These are phyloP conservation scores for Toxotes lorentzi DNA, from an alignment of 2,797 vertebrate species.

Conservation along the genomic window DNA sequence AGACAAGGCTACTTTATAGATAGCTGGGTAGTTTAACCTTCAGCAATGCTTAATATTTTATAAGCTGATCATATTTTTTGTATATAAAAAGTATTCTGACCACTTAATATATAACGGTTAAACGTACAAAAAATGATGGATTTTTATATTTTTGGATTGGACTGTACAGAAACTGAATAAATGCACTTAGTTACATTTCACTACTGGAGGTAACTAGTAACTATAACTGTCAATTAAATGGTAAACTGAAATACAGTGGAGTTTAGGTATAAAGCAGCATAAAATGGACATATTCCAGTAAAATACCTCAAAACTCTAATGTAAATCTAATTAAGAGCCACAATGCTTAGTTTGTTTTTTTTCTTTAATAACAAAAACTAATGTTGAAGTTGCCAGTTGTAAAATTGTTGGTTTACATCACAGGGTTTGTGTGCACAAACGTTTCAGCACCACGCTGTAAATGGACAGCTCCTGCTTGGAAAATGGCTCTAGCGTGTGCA, in stretches of 20 bases:
- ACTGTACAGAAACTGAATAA: background rate
- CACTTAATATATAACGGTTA: too few relatives aligned
- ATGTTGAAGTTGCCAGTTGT: slow-evolving; percentile 1
- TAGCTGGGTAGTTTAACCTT: background rate
- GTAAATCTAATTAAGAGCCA: background rate
- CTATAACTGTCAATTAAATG: background rate
- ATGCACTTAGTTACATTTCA: background rate
- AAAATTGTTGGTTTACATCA: slow-evolving; percentile 12
- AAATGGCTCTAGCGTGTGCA: slow-evolving; percentile 42
- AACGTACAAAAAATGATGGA: too few relatives aligned
- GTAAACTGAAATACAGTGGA: background rate
- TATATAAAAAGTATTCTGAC: too few relatives aligned
- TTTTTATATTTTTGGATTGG: too few relatives aligned
- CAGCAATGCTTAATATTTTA: background rate
- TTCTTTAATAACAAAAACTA: background rate
- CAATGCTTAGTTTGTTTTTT: background rate
- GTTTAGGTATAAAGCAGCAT: background rate
- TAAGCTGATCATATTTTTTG: too few relatives aligned
- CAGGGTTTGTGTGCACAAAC: slow-evolving; percentile 16
- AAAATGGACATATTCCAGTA: background rate
- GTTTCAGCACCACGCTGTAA: slow-evolving; percentile 60
- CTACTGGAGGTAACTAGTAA: background rate
- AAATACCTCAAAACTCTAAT: background rate
- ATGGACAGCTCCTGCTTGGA: slow-evolving; percentile 57
- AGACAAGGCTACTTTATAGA: background rate